Base-by-base conservation (phyloP, 2,797 vertebrate species). In the Ceyx erithaca region DNA sequence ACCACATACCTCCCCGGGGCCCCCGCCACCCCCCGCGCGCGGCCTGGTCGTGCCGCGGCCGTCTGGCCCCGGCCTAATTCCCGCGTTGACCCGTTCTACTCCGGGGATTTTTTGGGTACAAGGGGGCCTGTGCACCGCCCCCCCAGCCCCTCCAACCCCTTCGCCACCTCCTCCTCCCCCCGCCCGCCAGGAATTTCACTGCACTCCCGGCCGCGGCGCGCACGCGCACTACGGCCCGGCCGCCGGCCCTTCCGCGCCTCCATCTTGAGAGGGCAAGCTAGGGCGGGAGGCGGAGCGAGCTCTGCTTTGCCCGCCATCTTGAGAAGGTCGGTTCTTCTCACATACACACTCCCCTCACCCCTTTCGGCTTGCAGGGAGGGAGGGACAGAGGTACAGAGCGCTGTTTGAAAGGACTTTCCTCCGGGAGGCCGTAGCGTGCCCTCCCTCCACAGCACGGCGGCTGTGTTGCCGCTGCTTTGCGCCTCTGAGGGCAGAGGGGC, bases 141-240 rank as follows among this genome's bases (percentile, higher is more conserved):
- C n/a, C n/a, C n/a, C n/a, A n/a, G n/a, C n/a, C n/a, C n/a, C n/a
- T n/a, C n/a, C n/a, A n/a, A n/a, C n/a, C n/a, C 49, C 54, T 26
- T 91, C 87, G 10, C 93, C 90, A 54, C 96, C 93, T 83, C 93
- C 91, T 52, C 71, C 80, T 87, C 72, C 96, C 94, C 85, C 94
- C 89, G 51, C 80, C 85, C 91, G 87, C 87, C 84, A 93, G 94
- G 95, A 95, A 96, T 96, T 95, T 95, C 94, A 73, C 96, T 93
- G 96, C 96, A 95, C 96, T 92, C 94, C 31, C 59, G 75, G 69
- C 81, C 48, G 81, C 64, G 71, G 15, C 52, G 90, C 96, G 96
- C 96, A 96, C 49, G 95, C 96, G 96, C 96, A 82, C 6, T 86
- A 4, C 3, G 7, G 14, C 1, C n/a, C 33, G 35, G 46, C 52